phyloP scores from a whole-genome alignment of 1,140 invertebrate genomes.

The Prorops nasuta region DNA sequence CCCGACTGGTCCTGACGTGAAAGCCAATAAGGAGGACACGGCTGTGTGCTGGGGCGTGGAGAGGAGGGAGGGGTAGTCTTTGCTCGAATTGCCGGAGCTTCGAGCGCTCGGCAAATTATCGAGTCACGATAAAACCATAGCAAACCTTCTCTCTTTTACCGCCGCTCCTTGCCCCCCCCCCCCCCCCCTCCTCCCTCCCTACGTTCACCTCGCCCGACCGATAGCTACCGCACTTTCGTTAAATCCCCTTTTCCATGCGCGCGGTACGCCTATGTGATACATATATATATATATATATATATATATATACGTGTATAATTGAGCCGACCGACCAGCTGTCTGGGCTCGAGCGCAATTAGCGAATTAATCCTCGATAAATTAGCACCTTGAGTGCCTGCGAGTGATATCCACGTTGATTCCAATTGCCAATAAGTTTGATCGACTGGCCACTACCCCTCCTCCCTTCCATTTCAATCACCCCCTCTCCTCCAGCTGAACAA shows the following conservation, averaged over 20 bases:
- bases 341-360: conserved; percentile 20
- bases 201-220: no score
- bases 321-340: conserved; percentile 25
- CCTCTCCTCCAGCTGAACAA: background rate
- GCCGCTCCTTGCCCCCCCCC: conserved; percentile 13
- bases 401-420: conserved; percentile 13
- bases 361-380: conserved; percentile 38
- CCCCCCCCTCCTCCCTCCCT: no score
- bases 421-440: conserved; percentile 40
- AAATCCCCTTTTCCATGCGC: background rate
- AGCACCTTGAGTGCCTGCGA: conserved; percentile 14
- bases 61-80: background rate
- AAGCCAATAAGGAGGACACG: background rate
- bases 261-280: no score
- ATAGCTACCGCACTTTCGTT: no score
- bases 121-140: conserved; percentile 18
- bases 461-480: background rate
- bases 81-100: background rate
- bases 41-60: background rate
- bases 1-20: conserved; percentile 4
- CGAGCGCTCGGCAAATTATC: conserved; percentile 20
- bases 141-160: conserved; percentile 18
- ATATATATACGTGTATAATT: no score
- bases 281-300: no score
- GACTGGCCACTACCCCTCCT: conserved; percentile 17